Evolutionary conservation across 2,797 vertebrate species (phyloP).

Genomic region (Micropoecilia bifurca): DNA sequence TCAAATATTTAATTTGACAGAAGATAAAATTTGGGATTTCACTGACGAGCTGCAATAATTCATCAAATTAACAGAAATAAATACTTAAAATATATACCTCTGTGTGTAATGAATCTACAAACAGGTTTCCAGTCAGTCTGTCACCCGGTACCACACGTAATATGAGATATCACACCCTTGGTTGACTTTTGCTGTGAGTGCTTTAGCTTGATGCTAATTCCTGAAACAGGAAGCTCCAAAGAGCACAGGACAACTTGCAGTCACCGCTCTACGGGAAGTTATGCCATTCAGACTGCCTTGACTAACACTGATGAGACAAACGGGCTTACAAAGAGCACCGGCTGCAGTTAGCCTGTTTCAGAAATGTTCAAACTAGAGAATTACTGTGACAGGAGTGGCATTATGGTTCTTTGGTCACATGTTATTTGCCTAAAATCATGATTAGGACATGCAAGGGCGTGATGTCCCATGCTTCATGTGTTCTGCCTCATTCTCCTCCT

Average conservation of each 20-base stretch:
- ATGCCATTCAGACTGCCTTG: not conserved
- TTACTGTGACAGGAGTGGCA: not conserved
- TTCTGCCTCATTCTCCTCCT: not conserved
- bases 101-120: slow-evolving; percentile 8
- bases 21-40: not conserved
- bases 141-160: not conserved
- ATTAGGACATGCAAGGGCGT: not conserved
- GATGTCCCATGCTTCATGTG: not conserved
- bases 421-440: not conserved
- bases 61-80: not conserved
- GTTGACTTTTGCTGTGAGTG: not conserved
- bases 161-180: not conserved
- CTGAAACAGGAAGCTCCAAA: not conserved
- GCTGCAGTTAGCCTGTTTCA: not conserved
- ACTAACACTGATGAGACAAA: not conserved
- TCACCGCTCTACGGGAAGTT: not conserved
- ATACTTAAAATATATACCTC: not conserved
- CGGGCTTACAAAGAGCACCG: not conserved
- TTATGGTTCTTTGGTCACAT: not conserved
- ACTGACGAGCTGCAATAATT: not conserved
- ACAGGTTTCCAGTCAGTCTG: not conserved
- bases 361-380: not conserved
- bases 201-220: not conserved
- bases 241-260: not conserved
- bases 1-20: not conserved